Evolutionary conservation across 2,113 vertebrate genomes (phyloP).

Genomic region (Cololabis saira): DNA sequence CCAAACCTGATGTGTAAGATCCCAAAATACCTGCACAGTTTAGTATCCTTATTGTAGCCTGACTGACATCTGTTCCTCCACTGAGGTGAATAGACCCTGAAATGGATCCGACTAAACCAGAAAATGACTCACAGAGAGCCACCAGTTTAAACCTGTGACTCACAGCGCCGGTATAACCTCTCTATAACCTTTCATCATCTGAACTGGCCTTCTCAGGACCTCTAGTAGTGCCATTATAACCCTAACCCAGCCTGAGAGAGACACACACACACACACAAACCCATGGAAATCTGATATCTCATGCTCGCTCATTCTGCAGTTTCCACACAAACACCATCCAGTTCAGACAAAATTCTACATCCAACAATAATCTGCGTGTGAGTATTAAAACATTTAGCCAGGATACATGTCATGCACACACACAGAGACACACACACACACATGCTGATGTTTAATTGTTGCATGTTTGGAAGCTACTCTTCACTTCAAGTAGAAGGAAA

Average conservation of each 20-base stretch:
- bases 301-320: conserved; percentile 19
- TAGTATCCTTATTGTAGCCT: conserved; percentile 38
- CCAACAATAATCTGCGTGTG: background rate
- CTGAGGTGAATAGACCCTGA: conserved; percentile 65
- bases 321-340: conserved; percentile 33
- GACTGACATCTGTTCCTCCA: conserved; percentile 68
- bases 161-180: conserved; percentile 53
- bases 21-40: conserved; percentile 42
- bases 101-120: conserved; percentile 68
- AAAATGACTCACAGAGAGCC: conserved; percentile 64
- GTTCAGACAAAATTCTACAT: conserved; percentile 15
- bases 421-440: background rate
- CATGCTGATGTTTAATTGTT: background rate
- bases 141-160: conserved; percentile 63
- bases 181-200: conserved; percentile 53
- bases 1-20: conserved; percentile 17
- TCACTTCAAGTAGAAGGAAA: background rate
- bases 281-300: conserved; percentile 61
- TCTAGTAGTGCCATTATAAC: conserved; percentile 44
- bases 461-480: conserved; percentile 6
- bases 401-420: background rate
- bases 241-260: conserved; percentile 49
- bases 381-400: background rate
- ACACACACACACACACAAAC: conserved; percentile 40
- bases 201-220: conserved; percentile 60